Conservation (phyloP, 2,797 vertebrate species). For the Sebastes taczanowskii region DNA sequence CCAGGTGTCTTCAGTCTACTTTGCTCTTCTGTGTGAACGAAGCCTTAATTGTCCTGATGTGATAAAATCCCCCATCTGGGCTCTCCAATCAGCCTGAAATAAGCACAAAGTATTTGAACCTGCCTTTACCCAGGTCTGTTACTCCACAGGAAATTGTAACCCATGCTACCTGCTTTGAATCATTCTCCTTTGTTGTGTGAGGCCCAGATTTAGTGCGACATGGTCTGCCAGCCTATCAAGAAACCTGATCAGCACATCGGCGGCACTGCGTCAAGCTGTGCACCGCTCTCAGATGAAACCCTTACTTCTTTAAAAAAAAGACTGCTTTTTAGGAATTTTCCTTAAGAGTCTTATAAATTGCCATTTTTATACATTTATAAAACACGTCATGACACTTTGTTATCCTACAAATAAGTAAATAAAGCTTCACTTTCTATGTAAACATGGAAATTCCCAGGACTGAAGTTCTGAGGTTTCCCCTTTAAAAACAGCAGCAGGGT, state of each 20-base stretch:
- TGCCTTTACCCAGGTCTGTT: neutral
- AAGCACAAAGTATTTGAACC: neutral
- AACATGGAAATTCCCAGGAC: conserved; percentile 14
- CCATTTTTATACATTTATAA: conserved; percentile 5
- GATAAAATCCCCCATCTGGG: neutral
- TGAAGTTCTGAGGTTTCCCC: neutral
- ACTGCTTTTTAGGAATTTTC: conserved; percentile 20
- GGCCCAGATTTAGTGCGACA: conserved; percentile 10
- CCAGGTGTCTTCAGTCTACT: neutral
- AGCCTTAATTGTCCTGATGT: neutral
- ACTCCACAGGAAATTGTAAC: neutral
- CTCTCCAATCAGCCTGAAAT: neutral
- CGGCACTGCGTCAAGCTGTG: conserved; percentile 14
- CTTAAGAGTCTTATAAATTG: neutral
- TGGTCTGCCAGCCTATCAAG: conserved; percentile 22
- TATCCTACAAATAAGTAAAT: conserved; percentile 10
- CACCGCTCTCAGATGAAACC: neutral
- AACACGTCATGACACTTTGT: neutral
- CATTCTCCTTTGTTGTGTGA: conserved; percentile 22
- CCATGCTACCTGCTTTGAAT: conserved; percentile 1
- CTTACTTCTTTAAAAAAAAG: no score
- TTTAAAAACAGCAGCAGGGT: neutral
- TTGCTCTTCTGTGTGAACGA: neutral
- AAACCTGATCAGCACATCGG: conserved; percentile 23
- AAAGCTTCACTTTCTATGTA: conserved; percentile 1